Evolutionary conservation across 2,113 vertebrate species (phyloP), one percentile per base, ranked within the genome.

Genomic region (Phrynocephalus versicolor): DNA sequence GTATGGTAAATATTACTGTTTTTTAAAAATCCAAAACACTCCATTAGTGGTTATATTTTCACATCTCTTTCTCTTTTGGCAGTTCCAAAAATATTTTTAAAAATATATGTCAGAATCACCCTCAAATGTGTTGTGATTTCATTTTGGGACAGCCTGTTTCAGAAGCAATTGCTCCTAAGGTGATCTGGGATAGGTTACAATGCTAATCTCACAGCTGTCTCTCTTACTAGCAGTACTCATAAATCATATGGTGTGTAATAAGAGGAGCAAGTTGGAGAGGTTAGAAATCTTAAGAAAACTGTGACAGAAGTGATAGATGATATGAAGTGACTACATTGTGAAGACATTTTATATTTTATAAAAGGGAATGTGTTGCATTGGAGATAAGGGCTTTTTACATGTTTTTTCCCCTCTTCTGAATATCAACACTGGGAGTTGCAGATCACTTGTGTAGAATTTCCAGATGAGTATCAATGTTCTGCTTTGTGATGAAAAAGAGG

Each of bases 201-300:
- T 92, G 88, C 89, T 93, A 91, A 94, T 95, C 93, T 95, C 89
- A 88, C 81, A 85, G 39, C 93, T 95, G 90, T 93, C 92, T 93
- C 60, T 89, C 41, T 79, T 83, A 58, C 87, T 92, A 89, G 91
- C 87, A 0, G 55, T 67, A 80, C 83, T 93, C 19, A 6, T 95
- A 95, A 96, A 96, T 96, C 92, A 95, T 92, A 88, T n/a, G 64
- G 73, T 91, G 82, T 89, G 55, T 91, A 94, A 92, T 91, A 94
- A 93, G 87, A 94, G 88, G 88, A 92, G 81, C 88, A 92, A 92
- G 33, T 89, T 87, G 62, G 85, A 94, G 89, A 92, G 89, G 88
- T 94, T 94, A 93, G 94, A 95, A 95, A 93, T 95, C 88, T 87
- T 89, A 94, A 93, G 84, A 94, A 95, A 93, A 94, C 80, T 83